Percentiles rank a stretch among this genome's conserved stretches.
Conservation (phyloP, 1,140 invertebrate species). For the Drosophila seguyi region DNA sequence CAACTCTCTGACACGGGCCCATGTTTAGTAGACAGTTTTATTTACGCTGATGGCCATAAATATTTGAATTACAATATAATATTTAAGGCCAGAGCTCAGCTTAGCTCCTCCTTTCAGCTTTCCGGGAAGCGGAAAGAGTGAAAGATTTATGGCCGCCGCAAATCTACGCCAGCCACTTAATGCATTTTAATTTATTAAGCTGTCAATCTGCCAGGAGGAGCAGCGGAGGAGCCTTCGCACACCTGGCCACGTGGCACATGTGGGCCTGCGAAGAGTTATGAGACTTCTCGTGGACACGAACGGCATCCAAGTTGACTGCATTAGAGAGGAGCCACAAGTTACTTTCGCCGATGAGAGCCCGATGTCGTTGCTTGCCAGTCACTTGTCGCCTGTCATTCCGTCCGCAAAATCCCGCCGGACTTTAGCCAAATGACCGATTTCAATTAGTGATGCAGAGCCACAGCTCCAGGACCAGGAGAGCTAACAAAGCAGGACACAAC, state of each 20-base stretch:
- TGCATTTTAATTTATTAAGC: slow-evolving; percentile 83
- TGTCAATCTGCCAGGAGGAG: slow-evolving; percentile 64
- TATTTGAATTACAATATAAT: slow-evolving; percentile 84
- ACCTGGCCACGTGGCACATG: slow-evolving; percentile 20
- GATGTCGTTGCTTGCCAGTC: slow-evolving; percentile 21
- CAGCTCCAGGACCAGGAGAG: background rate
- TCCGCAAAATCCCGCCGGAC: slow-evolving; percentile 16
- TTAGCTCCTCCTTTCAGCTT: background rate
- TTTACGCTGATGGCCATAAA: slow-evolving; percentile 83
- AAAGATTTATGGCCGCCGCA: slow-evolving; percentile 79
- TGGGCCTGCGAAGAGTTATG: slow-evolving; percentile 37
- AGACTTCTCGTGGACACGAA: slow-evolving; percentile 23
- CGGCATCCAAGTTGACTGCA: slow-evolving; percentile 27
- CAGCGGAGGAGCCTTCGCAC: background rate
- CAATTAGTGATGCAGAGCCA: slow-evolving; percentile 36
- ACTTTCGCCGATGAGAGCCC: background rate
- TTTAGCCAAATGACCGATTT: slow-evolving; percentile 37
- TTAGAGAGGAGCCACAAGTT: slow-evolving; percentile 29
- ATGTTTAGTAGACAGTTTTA: slow-evolving; percentile 78
- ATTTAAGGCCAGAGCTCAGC: slow-evolving; percentile 64
- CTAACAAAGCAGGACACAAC: too few species aligned
- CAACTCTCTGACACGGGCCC: slow-evolving; percentile 1
- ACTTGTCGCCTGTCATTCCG: slow-evolving; percentile 33
- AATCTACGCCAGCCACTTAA: slow-evolving; percentile 79
- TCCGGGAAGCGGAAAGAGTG: slow-evolving; percentile 27